Conservation (phyloP, 2,888 invertebrate species). For the Acheta domesticus region DNA sequence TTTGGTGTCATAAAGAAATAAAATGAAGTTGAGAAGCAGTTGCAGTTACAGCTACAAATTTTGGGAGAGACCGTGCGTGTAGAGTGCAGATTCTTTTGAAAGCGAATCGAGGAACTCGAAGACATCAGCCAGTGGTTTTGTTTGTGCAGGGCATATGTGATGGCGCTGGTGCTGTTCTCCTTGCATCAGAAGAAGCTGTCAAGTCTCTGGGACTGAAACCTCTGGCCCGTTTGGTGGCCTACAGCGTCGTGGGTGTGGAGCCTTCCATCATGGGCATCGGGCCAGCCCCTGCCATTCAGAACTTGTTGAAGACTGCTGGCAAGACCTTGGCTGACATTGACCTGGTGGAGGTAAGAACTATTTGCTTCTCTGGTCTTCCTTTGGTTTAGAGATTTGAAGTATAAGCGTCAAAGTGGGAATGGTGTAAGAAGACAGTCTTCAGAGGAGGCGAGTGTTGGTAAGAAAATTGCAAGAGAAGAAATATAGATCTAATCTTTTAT, state of each 20-base stretch:
- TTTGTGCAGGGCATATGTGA: constrained; percentile 80
- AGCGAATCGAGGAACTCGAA: no score
- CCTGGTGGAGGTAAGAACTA: constrained; percentile 73
- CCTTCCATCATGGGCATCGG: constrained; percentile 98
- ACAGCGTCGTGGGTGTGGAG: constrained; percentile 91
- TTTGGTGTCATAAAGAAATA: no score
- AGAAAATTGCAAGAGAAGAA: no score
- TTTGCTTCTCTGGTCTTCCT: no score
- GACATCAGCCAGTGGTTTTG: neutral
- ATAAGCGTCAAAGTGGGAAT: neutral
- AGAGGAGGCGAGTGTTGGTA: no score
- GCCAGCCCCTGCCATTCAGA: constrained; percentile 89
- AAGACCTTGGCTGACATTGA: constrained; percentile 83
- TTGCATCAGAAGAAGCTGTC: constrained; percentile 88
- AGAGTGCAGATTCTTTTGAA: no score
- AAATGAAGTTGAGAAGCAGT: no score
- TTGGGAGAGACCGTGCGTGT: no score
- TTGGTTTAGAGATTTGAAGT: neutral
- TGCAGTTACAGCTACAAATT: no score
- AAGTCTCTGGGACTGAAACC: constrained; percentile 79
- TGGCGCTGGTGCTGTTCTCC: constrained; percentile 89
- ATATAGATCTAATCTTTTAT: no score
- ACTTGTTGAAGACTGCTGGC: constrained; percentile 74
- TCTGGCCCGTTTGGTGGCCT: constrained; percentile 85
- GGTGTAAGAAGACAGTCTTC: neutral